Base-by-base conservation (phyloP, 1,140 invertebrate species). In the Babylonia areolata region DNA sequence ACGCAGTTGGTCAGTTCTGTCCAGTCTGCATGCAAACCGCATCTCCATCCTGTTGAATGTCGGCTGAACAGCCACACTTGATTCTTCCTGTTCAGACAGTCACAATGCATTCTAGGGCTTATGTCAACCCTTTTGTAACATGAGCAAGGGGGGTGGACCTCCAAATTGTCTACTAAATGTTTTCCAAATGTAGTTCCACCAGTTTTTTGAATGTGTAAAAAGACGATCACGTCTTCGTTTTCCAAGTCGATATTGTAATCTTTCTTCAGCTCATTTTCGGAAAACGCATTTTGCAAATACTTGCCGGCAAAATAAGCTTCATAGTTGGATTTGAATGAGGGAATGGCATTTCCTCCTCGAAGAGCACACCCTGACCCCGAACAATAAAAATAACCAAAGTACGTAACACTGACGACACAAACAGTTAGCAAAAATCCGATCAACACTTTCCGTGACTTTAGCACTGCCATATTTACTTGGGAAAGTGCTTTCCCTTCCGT, bases 11-110 rank as follows among this genome's bases (percentile, higher is more conserved):
- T 98, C 84, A 99, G 94, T 95, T 99, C 98, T 23, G 99, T 99
- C 97, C 98, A 99, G 95, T 99, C 95, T n/a, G 99, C 98, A 95
- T 99, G 99, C 31, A 99, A 95, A 81, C 99, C 99, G 95, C 99
- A 99, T 92, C 98, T 97, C 99, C 99, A 99, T 79, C 99, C 99
- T 31, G 98, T 99, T 12, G 98, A 99, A 95, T 99, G 99, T 91
- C 99, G 96, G 93, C 98, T 99, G 95, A 99, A 99, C 78, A 99
- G 95, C 99, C 99, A 99, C 15, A 91, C 88, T 5, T 90, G 92
- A 35, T 91, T 90, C 69, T 92, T 92, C 15, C 80, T 87, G 23
- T 91, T 94, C 2, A 88, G 77, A 89, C 93, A 94, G 51, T 92
- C 90, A 87, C 93, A 94, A 54, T 90, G 86, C 85, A 93, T 94